Evolutionary conservation across 2,888 invertebrate genomes (phyloP).

Genomic region (Eudemis profundana): DNA sequence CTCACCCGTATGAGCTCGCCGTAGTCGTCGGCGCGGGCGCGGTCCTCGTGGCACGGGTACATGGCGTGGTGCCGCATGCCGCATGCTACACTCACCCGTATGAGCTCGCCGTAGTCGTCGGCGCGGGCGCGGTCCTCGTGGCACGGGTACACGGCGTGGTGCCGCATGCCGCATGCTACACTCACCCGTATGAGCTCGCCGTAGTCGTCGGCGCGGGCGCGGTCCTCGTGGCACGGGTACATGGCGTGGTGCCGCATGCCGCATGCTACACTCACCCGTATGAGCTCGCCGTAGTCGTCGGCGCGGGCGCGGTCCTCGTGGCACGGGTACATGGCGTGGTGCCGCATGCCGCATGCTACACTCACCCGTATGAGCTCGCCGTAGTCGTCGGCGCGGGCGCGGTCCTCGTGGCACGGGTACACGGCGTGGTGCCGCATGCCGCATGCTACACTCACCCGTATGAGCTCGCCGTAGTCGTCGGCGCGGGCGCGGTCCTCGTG

Average conservation of each 20-base stretch:
- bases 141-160: conserved; percentile 7
- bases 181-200: background rate
- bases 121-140: background rate
- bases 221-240: conserved; percentile 6
- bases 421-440: background rate
- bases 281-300: background rate
- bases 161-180: background rate
- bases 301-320: background rate
- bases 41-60: conserved; percentile 6
- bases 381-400: conserved; percentile 87
- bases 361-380: background rate
- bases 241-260: background rate
- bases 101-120: conserved; percentile 1
- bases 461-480: background rate
- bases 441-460: conserved; percentile 3
- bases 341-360: background rate
- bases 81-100: background rate
- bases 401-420: conserved; percentile 91
- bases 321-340: conserved; percentile 5
- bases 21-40: conserved; percentile 90
- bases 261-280: background rate
- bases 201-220: background rate
- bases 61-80: background rate
- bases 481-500: conserved; percentile 95
- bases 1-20: conserved; percentile 94